A percentile compares a stretch with the other conserved stretches of the same genome.
phyloP scores from a whole-genome alignment of 2,113 vertebrate species.

The Oophaga pumilio region DNA sequence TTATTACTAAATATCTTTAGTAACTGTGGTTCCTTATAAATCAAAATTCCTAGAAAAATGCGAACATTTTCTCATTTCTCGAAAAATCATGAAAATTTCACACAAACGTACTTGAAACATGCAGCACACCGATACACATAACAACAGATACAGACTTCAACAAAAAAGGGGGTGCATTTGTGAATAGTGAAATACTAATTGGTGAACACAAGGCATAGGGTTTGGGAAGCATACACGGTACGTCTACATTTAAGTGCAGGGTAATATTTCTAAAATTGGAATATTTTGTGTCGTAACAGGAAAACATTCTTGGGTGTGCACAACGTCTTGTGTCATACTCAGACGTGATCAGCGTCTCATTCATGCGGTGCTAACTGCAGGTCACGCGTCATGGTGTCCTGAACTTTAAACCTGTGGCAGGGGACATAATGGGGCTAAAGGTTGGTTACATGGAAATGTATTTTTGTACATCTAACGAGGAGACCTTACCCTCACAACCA shows the following conservation, averaged over 20 bases:
- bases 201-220: background rate
- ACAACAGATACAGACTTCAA: background rate
- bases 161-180: background rate
- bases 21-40: background rate
- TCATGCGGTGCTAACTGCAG: slow-evolving; percentile 47
- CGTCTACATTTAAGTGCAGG: background rate
- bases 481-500: background rate
- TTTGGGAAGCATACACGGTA: background rate
- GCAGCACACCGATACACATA: background rate
- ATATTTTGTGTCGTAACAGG: slow-evolving; percentile 24
- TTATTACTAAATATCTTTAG: background rate
- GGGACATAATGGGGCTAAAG: background rate
- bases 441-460: background rate
- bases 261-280: slow-evolving; percentile 28
- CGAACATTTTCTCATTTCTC: slow-evolving; percentile 12
- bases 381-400: slow-evolving; percentile 28
- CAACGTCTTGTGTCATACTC: background rate
- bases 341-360: slow-evolving; percentile 15
- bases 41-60: background rate
- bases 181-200: background rate
- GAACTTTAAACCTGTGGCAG: slow-evolving; percentile 34
- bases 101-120: background rate
- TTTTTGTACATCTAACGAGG: slow-evolving; percentile 16
- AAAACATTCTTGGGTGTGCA: slow-evolving; percentile 9
- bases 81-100: background rate